Base-by-base conservation (phyloP, 1,140 invertebrate species). In the Eubasilissa regina region DNA sequence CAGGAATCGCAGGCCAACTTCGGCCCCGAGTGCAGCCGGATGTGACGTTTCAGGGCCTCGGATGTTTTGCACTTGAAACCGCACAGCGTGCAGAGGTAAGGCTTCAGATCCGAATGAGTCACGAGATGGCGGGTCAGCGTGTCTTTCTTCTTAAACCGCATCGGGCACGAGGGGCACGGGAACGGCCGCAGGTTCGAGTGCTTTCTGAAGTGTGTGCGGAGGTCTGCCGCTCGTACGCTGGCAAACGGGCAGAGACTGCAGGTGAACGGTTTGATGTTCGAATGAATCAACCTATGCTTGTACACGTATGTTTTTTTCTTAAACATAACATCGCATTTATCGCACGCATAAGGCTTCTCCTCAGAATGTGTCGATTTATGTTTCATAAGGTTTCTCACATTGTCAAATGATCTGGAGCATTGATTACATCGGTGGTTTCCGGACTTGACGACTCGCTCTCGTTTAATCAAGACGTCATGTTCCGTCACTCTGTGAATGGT, bases 241-340 rank as follows among this genome's bases (percentile, higher is more conserved):
- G 68, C 51, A 13, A 51, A 53, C 25, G 68, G 19, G 21, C 68
- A 73, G 47, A 43, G 11, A 9, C 25, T 25, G n/a, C 68, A 73
- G 10, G 68, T 48, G 13, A 53, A 73, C 4, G 68, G 68, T 21
- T 43, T 51, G 4, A 21, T 3, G 13, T 11, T 21, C 1, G 68
- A 51, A 10, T 73, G 68, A n/a, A 73, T 73, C 12, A 73, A 19
- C n/a, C 13, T 73, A 25, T 73, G 68, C 53, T 73, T 73, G 21
- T 55, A 55, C 25, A 73, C 1, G 12, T 73, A 19, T 1, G 68
- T 53, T 55, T 53, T 73, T 3, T 48, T 15, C 9, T 73, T 51
- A 19, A 73, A 73, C 4, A 17, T 73, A 0, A 55, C 7, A 11
- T 19, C 4, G 48, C 68, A 73, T 10, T 19, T 4, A 21, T 55